A percentile compares a stretch with the other conserved stretches of the same genome.
Evolutionary conservation across 2,113 vertebrate species (phyloP).

Genomic region (Ammodytes dubius): DNA sequence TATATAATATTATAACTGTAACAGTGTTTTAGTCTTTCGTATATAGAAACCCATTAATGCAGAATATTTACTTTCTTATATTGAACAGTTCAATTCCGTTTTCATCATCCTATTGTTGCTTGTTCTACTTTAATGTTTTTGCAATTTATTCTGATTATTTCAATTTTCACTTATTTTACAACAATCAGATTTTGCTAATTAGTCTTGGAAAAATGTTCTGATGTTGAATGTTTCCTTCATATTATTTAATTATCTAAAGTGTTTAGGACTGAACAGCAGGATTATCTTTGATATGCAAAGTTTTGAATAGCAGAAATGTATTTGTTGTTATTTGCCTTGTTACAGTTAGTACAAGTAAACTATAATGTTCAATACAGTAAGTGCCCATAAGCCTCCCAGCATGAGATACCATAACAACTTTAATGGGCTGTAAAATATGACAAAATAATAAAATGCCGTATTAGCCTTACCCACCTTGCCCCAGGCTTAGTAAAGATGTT

Average conservation of each 20-base stretch:
- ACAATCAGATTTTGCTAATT: not conserved
- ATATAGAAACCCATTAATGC: too few species aligned
- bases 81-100: not conserved
- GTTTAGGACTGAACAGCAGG: not conserved
- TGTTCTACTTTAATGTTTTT: not conserved
- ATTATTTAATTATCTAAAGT: not conserved
- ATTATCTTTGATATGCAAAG: not conserved
- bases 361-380: too few species aligned
- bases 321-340: not conserved
- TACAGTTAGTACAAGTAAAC: too few species aligned
- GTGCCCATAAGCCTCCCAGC: too few species aligned
- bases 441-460: conserved; percentile 23
- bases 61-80: not conserved
- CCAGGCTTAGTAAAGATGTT: conserved; percentile 47
- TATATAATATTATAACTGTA: not conserved
- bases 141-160: not conserved
- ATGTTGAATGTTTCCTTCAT: not conserved
- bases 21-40: not conserved
- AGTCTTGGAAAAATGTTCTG: not conserved
- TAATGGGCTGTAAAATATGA: conserved; percentile 28
- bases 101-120: not conserved
- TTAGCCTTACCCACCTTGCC: conserved; percentile 44
- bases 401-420: not conserved
- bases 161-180: not conserved
- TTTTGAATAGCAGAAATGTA: not conserved